Evolutionary conservation across 2,113 vertebrate genomes (phyloP).

Genomic region (Seriola rivoliana): DNA sequence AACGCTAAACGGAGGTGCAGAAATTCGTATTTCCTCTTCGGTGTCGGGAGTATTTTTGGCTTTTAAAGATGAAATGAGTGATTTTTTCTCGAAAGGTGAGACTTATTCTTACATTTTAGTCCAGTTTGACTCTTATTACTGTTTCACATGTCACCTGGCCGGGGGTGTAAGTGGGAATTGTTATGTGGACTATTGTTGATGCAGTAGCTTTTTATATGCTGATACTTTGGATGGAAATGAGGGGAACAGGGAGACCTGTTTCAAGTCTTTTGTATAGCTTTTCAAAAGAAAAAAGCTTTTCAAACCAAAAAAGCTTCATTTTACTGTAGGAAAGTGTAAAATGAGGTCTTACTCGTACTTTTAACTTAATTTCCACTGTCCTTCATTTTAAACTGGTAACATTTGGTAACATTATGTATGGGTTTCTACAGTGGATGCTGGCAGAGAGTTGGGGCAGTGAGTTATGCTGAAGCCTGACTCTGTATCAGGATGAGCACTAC

Average conservation of each 20-base stretch:
- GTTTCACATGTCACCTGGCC: background rate
- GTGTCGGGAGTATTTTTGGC: background rate
- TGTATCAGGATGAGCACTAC: constrained; percentile 90
- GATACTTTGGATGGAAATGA: background rate
- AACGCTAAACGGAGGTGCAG: background rate
- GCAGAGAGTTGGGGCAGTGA: constrained; percentile 63
- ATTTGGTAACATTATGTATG: background rate
- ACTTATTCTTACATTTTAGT: background rate
- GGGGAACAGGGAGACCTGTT: background rate
- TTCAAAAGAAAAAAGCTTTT: background rate
- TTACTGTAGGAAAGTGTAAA: background rate
- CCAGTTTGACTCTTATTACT: background rate
- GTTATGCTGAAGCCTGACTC: constrained; percentile 85
- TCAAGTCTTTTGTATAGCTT: background rate
- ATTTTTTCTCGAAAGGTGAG: constrained; percentile 54
- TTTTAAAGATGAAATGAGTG: constrained; percentile 38
- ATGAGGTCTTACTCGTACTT: background rate
- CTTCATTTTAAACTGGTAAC: background rate
- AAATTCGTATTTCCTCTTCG: background rate
- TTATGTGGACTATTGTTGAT: background rate
- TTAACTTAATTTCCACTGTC: background rate
- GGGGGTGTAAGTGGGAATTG: background rate
- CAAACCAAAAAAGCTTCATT: background rate
- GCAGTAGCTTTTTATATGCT: background rate
- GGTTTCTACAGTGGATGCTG: constrained; percentile 73